Conservation (phyloP, 2,888 invertebrate species). For the Anoncus sp. region DNA sequence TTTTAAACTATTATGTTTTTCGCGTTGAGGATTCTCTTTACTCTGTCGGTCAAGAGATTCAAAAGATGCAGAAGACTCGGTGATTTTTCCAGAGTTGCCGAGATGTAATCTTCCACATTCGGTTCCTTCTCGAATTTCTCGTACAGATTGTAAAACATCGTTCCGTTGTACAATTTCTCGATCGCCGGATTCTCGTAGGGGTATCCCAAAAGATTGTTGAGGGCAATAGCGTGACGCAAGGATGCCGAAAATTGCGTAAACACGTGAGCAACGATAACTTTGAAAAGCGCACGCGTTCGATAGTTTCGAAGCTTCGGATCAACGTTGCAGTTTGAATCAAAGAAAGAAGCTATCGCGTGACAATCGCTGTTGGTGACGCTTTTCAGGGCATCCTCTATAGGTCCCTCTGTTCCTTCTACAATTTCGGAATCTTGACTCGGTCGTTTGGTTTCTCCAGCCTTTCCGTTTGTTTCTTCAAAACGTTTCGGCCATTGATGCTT, state of each 20-base stretch:
- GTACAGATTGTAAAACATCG: slow-evolving; percentile 90
- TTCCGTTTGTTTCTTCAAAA: slow-evolving; percentile 3
- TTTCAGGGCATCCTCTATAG: slow-evolving; percentile 83
- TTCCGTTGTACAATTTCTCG: slow-evolving; percentile 89
- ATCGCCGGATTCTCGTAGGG: slow-evolving; percentile 86
- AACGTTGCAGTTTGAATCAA: slow-evolving; percentile 86
- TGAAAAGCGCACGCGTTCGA: slow-evolving; percentile 79
- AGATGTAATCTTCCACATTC: slow-evolving; percentile 85
- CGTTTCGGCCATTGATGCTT: slow-evolving; percentile 83
- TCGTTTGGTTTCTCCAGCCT: not conserved
- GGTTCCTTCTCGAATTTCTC: slow-evolving; percentile 86
- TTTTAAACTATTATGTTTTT: not conserved
- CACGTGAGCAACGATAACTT: slow-evolving; percentile 85
- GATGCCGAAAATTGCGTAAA: slow-evolving; percentile 89
- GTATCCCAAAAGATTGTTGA: slow-evolving; percentile 88
- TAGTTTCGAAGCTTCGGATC: slow-evolving; percentile 79
- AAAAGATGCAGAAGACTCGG: slow-evolving; percentile 77
- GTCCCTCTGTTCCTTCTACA: slow-evolving; percentile 55
- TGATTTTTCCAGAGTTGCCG: slow-evolving; percentile 72
- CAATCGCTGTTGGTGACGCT: slow-evolving; percentile 86
- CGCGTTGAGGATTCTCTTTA: slow-evolving; percentile 47
- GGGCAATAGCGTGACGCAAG: slow-evolving; percentile 85
- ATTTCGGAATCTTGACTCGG: not conserved
- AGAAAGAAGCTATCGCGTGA: slow-evolving; percentile 85
- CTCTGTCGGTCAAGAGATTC: slow-evolving; percentile 67